Evolutionary conservation across 2,888 invertebrate genomes (phyloP), one percentile per base, ranked within the genome.

Genomic region (Pilophorus perplexus): DNA sequence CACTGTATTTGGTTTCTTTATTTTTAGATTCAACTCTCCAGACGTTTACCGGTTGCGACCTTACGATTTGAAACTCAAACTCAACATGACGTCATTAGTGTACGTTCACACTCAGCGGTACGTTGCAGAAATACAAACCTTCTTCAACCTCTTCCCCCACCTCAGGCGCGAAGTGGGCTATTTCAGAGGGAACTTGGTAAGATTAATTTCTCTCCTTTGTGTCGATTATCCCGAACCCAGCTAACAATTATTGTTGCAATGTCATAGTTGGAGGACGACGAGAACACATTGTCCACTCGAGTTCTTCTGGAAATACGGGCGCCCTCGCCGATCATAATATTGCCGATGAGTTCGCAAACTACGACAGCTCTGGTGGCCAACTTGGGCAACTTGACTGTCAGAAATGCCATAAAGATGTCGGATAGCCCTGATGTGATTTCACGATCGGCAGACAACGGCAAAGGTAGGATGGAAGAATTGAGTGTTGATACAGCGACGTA

Each of bases 61-160:
- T 5, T 86, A 84, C 75, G 90, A 93, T 72, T 83, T 86, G 1
- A 83, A 84, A 68, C 78, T 95, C 52, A 82, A 83, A 69, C 76
- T 96, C 27, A 85, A 88, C 74, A 92, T 95, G 90, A 87, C 92
- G 0, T 93, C 96, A 0, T 90, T 96, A 1, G 85, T 90, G 73
- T 95, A 95, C 77, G 88, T 95, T 59, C 95, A 97, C 78, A 95
- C 96, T 0, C 92, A 93, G 75, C 83, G 95, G 62, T 98, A 97
- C 80, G 85, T 95, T 57, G 85, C 87, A 18, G 95, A 95, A 77
- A 80, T 95, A 65, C 86, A 91, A 73, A 88, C 90, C 2, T 96
- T 95, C 79, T 88, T 91, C 71, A 80, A 84, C 54, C 88, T 90
- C 75, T 93, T 97, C 76, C 84, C 89, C 3, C 87, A 93, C 74